Evolutionary conservation across 2,797 vertebrate genomes (phyloP).

Genomic region (Chiroxiphia lanceolata): DNA sequence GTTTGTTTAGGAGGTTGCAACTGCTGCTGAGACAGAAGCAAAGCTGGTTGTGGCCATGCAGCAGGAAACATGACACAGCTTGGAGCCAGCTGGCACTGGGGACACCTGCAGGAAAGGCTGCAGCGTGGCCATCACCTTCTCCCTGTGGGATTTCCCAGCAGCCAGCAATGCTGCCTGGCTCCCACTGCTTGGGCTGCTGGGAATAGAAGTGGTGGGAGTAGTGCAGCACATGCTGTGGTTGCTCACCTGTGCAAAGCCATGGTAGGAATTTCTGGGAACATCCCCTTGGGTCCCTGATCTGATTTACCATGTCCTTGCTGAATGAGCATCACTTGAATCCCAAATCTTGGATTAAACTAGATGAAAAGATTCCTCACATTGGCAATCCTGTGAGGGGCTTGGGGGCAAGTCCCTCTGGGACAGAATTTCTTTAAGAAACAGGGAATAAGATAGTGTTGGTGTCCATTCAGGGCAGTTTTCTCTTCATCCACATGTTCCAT

Average conservation of each 20-base stretch:
- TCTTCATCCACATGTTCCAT: background rate
- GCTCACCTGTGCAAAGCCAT: too few species aligned
- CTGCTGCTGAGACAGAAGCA: too few species aligned
- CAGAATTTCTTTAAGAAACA: background rate
- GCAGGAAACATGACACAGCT: too few species aligned
- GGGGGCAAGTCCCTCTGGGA: background rate
- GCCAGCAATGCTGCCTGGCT: background rate
- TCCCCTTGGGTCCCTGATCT: too few species aligned
- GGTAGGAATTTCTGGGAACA: too few species aligned
- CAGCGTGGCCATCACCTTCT: background rate
- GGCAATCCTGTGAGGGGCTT: background rate
- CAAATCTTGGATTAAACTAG: background rate
- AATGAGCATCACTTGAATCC: too few species aligned
- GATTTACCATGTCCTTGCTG: too few species aligned
- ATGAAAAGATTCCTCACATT: background rate
- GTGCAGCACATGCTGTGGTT: too few species aligned
- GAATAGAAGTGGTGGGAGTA: too few species aligned
- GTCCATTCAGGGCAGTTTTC: background rate
- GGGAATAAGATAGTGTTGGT: background rate
- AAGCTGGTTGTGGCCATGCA: too few species aligned
- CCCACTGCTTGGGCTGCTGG: background rate
- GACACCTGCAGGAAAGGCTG: background rate
- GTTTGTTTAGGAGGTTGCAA: too few species aligned
- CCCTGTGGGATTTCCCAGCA: rapidly evolving
- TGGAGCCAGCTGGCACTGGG: background rate